Conservation (phyloP, 2,113 vertebrate genomes). For the Agelaius phoeniceus region DNA sequence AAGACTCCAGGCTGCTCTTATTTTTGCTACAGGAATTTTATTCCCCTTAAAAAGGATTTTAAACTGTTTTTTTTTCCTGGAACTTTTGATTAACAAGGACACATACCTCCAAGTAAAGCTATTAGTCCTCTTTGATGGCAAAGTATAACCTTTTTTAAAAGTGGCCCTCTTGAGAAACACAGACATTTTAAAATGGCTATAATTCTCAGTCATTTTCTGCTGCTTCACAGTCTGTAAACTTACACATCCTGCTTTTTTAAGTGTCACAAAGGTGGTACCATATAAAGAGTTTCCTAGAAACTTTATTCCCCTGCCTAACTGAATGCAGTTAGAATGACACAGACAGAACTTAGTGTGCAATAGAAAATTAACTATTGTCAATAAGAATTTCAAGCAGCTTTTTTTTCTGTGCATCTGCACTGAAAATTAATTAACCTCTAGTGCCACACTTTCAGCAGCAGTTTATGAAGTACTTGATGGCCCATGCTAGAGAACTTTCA, state of each 20-base stretch:
- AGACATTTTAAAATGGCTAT: not conserved
- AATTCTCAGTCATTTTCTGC: not conserved
- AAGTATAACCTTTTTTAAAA: not conserved
- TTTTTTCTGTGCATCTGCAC: not conserved
- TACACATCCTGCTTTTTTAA: not conserved
- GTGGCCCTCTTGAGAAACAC: not conserved
- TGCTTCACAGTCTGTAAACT: not conserved
- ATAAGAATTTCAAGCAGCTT: not conserved
- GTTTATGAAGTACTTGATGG: not conserved
- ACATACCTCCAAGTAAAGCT: not conserved
- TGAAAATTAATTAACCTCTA: not conserved
- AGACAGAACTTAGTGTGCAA: not conserved
- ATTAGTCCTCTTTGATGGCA: not conserved
- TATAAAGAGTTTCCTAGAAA: not conserved
- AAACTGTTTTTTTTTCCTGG: not conserved
- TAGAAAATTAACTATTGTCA: not conserved
- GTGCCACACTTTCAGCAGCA: not conserved
- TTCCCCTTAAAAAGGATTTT: not conserved
- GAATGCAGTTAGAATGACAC: not conserved
- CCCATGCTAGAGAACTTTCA: not conserved
- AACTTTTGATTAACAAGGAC: not conserved
- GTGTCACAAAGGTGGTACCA: not conserved
- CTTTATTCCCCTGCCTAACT: not conserved
- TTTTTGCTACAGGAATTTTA: not conserved
- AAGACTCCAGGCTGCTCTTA: not conserved